These are phyloP conservation scores for Galbula dea DNA, from an alignment of 2,113 vertebrate genomes.

Conservation along the genomic window DNA sequence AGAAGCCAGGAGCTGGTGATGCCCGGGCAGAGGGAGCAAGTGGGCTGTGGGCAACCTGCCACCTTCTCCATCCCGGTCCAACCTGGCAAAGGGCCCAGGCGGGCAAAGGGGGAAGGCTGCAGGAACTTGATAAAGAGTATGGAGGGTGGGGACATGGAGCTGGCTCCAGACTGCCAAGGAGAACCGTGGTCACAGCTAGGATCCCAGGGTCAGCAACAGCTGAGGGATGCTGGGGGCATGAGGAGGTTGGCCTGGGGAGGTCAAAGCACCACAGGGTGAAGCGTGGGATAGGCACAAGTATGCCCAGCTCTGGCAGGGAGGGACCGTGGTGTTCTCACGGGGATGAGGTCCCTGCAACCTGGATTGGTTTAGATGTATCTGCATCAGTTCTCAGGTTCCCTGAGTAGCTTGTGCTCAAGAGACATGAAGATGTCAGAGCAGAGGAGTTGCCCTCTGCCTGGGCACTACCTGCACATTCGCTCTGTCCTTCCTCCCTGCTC, in stretches of 20 bases:
- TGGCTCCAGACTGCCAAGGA: background rate
- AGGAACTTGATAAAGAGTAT: conserved; percentile 29
- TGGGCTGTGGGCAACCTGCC: background rate
- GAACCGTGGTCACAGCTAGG: accelerated
- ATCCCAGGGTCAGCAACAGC: background rate
- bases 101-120: background rate
- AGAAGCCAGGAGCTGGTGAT: accelerated
- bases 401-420: background rate
- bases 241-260: background rate
- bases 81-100: background rate
- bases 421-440: background rate
- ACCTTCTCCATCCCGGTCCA: accelerated
- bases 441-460: accelerated
- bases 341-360: background rate
- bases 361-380: background rate
- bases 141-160: background rate
- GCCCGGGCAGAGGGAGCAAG: background rate
- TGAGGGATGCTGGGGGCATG: background rate
- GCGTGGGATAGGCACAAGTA: background rate
- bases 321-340: background rate
- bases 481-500: background rate
- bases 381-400: background rate
- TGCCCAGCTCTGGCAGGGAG: background rate
- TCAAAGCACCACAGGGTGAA: background rate
- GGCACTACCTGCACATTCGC: background rate